Evolutionary conservation across 2,797 vertebrate genomes (phyloP).

Genomic region (Gallinago solitaria): DNA sequence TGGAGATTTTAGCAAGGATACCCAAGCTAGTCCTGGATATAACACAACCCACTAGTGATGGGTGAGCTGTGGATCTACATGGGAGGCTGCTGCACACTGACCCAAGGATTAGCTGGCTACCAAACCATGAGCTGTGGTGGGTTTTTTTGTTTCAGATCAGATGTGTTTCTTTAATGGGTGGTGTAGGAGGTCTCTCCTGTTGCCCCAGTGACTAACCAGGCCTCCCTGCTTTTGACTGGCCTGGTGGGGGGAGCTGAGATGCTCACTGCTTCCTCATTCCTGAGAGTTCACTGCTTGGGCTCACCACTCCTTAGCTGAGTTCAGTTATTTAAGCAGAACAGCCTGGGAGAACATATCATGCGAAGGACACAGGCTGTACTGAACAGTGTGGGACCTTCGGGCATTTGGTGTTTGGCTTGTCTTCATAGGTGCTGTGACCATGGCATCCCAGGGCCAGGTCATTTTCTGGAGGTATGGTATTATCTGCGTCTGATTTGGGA

Average conservation of each 20-base stretch:
- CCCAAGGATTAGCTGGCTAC: neutral
- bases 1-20: neutral
- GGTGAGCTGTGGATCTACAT: neutral
- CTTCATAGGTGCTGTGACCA: neutral
- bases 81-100: too few relatives aligned
- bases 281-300: neutral
- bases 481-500: neutral
- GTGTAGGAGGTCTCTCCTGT: neutral
- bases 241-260: neutral
- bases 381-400: neutral
- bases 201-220: neutral
- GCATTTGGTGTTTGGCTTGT: neutral
- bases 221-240: neutral
- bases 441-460: conserved; percentile 68
- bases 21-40: neutral
- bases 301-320: neutral
- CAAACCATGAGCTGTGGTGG: neutral
- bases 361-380: neutral
- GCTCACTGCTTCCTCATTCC: conserved; percentile 71
- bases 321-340: conserved; percentile 68
- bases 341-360: neutral
- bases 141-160: neutral
- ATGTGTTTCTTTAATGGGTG: neutral
- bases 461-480: conserved; percentile 72
- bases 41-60: neutral